Percentiles rank a stretch among this genome's conserved stretches.
phyloP scores from a whole-genome alignment of 2,113 vertebrate species.

The Hippolais icterina region DNA sequence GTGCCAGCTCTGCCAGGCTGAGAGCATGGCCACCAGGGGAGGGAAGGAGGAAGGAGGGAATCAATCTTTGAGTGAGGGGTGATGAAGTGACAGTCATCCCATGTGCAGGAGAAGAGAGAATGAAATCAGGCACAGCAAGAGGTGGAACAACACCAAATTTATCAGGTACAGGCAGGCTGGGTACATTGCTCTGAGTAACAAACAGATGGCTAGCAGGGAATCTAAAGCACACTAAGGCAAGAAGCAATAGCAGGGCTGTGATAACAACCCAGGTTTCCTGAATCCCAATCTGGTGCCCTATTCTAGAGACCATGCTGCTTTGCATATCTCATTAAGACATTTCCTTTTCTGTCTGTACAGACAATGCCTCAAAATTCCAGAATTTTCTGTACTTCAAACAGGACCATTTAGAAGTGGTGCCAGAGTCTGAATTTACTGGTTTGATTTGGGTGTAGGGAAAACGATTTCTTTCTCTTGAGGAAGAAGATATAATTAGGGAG shows the following conservation, averaged over 20 bases:
- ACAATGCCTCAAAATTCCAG: background rate
- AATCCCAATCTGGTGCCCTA: constrained; percentile 46
- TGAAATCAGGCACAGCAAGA: background rate
- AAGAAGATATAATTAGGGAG: background rate
- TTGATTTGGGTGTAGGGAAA: background rate
- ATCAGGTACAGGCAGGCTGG: background rate
- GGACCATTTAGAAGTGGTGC: background rate
- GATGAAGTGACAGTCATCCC: background rate
- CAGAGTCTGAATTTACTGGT: background rate
- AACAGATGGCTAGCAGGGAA: constrained; percentile 50
- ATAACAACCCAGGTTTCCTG: constrained; percentile 19
- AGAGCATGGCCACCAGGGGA: background rate
- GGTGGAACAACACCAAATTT: background rate
- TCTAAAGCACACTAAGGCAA: background rate
- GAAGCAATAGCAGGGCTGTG: background rate
- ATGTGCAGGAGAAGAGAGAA: background rate
- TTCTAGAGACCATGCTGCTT: background rate
- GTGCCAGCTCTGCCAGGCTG: background rate
- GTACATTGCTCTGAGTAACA: constrained; percentile 38
- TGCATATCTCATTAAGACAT: constrained; percentile 16
- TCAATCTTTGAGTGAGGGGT: background rate
- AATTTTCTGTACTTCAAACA: background rate
- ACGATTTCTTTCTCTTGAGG: background rate
- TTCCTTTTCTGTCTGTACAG: constrained; percentile 29
- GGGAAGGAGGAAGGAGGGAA: background rate